Evolutionary conservation across 2,113 vertebrate genomes (phyloP), one percentile per base, ranked within the genome.

Genomic region (Pionites leucogaster): DNA sequence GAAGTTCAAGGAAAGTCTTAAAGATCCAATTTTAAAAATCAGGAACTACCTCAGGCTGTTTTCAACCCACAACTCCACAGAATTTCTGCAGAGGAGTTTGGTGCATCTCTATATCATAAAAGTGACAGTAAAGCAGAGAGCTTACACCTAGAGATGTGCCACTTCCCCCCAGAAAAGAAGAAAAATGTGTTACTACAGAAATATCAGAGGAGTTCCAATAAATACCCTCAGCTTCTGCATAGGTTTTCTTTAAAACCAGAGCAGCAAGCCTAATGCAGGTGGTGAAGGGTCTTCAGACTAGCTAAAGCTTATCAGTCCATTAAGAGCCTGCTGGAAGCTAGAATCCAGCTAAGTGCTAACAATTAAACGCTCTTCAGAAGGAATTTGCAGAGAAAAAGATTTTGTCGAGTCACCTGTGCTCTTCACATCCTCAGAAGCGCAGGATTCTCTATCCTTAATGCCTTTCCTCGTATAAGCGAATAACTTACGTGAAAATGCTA

Each of bases 401-500:
- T 68, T 86, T 82, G 13, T 81, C 33, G 35, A 31, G 23, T 78
- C 25, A 71, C 8, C 5, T 55, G 18, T 46, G 22, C 15, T 79
- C 17, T 64, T 81, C 49, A 78, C 17, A 79, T 19, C 6, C 16
- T 15, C 25, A 82, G 64, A 94, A 90, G 31, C 14, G 17, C 22
- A 82, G 74, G 28, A n/a, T 89, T 60, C 39, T 67, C 20, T 60
- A 14, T 80, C 12, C 19, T 62, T 50, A 81, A 64, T 10, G 18
- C 12, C 5, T 65, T 41, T 87, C 11, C 33, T 59, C 9, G 5
- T 46, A 52, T 20, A 82, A 69, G 15, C 29, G 9, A 69, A 9
- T n/a, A 81, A 84, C 28, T 90, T 96, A 97, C 89, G 86, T 96
- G 88, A 98, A 97, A 88, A 86, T 74, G 18, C 81, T 95, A 24